phyloP scores from a whole-genome alignment of 2,888 invertebrate species.

The Dynastes grantii region DNA sequence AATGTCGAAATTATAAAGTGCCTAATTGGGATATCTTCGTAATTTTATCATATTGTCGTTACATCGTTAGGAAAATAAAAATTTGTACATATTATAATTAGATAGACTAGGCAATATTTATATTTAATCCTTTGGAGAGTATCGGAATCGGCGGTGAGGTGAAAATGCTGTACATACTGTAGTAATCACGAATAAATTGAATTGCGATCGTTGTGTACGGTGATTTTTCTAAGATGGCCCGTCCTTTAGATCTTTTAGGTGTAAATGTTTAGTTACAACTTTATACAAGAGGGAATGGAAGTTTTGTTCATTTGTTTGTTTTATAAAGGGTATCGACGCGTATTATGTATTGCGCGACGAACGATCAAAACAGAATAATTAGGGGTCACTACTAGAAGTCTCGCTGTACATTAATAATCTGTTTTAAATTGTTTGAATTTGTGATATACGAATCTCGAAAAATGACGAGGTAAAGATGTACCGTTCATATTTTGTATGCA shows the following conservation, averaged over 20 bases:
- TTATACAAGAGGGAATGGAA: too few species aligned
- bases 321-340: too few species aligned
- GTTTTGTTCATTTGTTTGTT: too few species aligned
- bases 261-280: too few species aligned
- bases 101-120: slow-evolving; percentile 45
- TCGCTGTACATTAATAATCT: too few species aligned
- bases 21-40: slow-evolving; percentile 59
- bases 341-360: too few species aligned
- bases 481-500: background rate
- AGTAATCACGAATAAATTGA: background rate
- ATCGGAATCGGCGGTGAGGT: background rate
- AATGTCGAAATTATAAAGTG: slow-evolving; percentile 58
- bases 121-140: slow-evolving; percentile 8
- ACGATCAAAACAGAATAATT: slow-evolving; percentile 1
- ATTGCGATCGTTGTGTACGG: slow-evolving; percentile 7
- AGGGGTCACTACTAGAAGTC: too few species aligned
- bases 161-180: slow-evolving; percentile 30
- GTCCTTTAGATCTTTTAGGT: too few species aligned
- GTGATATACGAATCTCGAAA: slow-evolving; percentile 41
- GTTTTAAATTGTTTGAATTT: slow-evolving; percentile 14
- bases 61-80: slow-evolving; percentile 33
- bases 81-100: slow-evolving; percentile 35
- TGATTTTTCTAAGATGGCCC: too few species aligned
- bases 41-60: slow-evolving; percentile 41
- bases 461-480: background rate